Conservation (phyloP, 2,797 vertebrate species). For the Smutsia gigantea region DNA sequence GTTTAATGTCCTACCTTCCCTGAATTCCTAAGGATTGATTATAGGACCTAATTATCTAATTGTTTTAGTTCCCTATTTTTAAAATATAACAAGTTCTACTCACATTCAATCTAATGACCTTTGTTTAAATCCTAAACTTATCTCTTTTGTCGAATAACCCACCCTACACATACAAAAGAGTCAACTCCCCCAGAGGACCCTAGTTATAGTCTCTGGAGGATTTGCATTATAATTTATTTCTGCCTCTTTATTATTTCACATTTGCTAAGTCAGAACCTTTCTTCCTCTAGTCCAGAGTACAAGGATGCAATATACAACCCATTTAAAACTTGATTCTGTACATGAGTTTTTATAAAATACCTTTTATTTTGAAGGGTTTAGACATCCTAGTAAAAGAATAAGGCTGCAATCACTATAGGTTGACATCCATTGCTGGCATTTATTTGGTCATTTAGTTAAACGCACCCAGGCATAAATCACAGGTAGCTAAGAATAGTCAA, state of each 20-base stretch:
- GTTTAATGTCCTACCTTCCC: neutral
- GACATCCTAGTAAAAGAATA: neutral
- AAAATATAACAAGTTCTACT: neutral
- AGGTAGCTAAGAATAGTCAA: neutral
- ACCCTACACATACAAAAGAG: neutral
- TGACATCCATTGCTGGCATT: neutral
- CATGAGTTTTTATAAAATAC: neutral
- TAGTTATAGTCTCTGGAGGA: neutral
- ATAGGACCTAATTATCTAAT: neutral
- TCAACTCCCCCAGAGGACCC: neutral
- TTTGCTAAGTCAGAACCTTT: neutral
- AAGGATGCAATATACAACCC: neutral
- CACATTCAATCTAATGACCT: neutral
- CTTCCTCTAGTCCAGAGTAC: neutral
- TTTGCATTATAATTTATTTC: neutral
- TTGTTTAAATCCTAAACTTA: neutral
- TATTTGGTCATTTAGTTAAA: neutral
- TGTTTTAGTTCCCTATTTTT: neutral
- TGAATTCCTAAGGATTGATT: neutral
- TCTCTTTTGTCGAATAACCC: neutral
- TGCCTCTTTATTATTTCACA: neutral
- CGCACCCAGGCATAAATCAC: neutral
- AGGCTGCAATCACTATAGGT: neutral
- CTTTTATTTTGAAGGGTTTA: neutral
- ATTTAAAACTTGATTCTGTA: neutral